Conservation (phyloP, 2,797 vertebrate species). For the Nannoperca australis region DNA sequence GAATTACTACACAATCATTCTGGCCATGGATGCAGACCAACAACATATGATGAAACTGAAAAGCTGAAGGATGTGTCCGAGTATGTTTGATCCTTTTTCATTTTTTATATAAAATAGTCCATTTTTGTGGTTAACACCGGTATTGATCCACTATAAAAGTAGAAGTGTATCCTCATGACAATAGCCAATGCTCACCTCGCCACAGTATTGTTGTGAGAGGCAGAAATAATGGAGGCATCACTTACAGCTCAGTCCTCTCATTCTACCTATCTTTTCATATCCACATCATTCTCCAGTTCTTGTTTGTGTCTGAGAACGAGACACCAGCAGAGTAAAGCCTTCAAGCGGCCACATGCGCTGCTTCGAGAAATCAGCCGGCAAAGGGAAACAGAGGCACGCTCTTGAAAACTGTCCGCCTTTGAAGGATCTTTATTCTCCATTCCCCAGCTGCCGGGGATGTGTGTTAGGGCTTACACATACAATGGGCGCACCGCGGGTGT, state of each 20-base stretch:
- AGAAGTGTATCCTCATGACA: not conserved
- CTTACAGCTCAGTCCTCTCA: slow-evolving; percentile 60
- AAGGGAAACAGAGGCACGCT: slow-evolving; percentile 56
- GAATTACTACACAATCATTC: not conserved
- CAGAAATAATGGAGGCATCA: slow-evolving; percentile 62
- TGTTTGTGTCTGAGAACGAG: slow-evolving; percentile 61
- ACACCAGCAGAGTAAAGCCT: slow-evolving; percentile 55
- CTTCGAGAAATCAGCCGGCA: slow-evolving; percentile 61
- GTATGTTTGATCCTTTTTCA: not conserved
- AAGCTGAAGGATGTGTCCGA: not conserved
- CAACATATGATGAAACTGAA: not conserved
- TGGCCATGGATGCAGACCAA: not conserved
- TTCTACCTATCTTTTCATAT: slow-evolving; percentile 58
- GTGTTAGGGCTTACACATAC: slow-evolving; percentile 72
- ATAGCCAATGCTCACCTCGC: slow-evolving; percentile 7
- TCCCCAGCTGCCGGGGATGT: slow-evolving; percentile 61
- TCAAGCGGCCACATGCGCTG: slow-evolving; percentile 54
- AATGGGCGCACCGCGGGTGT: slow-evolving; percentile 70
- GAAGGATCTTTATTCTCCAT: slow-evolving; percentile 73
- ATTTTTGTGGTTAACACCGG: not conserved
- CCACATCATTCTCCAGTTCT: slow-evolving; percentile 52
- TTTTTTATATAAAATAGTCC: not conserved
- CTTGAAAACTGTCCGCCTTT: slow-evolving; percentile 73
- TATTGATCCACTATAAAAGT: slow-evolving; percentile 2
- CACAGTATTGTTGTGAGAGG: slow-evolving; percentile 44